Base-by-base conservation (phyloP, 2,797 vertebrate genomes). In the Aulostomus chinensis region DNA sequence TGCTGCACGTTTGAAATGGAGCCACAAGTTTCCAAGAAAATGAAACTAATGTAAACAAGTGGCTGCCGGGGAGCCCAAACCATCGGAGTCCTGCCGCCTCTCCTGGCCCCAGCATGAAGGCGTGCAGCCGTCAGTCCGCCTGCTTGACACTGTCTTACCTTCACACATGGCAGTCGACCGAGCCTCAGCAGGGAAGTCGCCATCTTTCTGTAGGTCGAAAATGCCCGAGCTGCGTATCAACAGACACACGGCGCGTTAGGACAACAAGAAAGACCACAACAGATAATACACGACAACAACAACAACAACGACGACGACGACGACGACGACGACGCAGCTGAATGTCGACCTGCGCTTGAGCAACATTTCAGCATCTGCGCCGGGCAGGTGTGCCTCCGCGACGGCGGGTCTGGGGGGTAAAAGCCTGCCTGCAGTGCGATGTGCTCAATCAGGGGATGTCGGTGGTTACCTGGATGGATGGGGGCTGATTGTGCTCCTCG, bases 101-200 rank as follows among this genome's bases (percentile, higher is more conserved):
- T n/a, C n/a, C n/a, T n/a, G n/a, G n/a, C n/a, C n/a, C n/a, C 4
- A n/a, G 9, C 4, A n/a, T 14, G 0, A 12, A 12, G 0, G 0
- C 3, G 1, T 2, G 11, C 16, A 25, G 28, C 1, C 0, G 5
- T n/a, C 9, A 8, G 10, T 2, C 15, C 4, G 12, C 7, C 1
- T 17, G 11, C 1, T 17, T 1, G 9, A 16, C 1, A 7, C 4
- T 2, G 10, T 4, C 0, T 84, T 88, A 92, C 91, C 90, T 89
- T 91, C 12, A 84, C 28, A 37, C 70, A 56, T 51, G 76, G 59
- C 51, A 80, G 54, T 15, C 86, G 76, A 56, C 88, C 89, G 11
- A 83, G 61, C 53, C 86, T 86, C 21, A 90, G 73, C 46, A 91
- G 51, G 36, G 84, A 70, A 22, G 86, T 64, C 67, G 91, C 90